Conservation (phyloP, 2,797 vertebrate species). For the Esox lucius region DNA sequence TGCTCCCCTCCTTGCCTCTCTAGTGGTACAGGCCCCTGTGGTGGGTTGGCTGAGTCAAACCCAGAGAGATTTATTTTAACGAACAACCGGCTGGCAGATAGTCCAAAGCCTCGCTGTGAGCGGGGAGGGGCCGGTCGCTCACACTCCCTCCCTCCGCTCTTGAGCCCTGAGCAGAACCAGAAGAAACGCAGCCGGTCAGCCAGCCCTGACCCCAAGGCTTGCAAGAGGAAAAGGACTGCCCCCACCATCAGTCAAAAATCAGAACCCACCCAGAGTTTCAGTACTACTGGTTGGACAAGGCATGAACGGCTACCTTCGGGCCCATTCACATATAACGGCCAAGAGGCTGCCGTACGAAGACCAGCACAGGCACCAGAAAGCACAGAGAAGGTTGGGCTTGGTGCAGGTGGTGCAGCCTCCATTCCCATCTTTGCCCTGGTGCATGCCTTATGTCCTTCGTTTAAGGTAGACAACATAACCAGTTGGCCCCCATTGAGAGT, state of each 20-base stretch:
- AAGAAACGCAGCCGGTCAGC: constrained; percentile 66
- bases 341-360: neutral
- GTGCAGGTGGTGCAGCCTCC: neutral
- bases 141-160: constrained; percentile 34
- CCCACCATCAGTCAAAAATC: neutral
- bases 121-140: constrained; percentile 26
- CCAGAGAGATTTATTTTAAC: neutral
- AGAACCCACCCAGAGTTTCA: neutral
- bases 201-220: constrained; percentile 42
- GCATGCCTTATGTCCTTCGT: neutral
- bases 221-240: constrained; percentile 58
- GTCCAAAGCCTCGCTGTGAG: neutral
- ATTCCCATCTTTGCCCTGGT: neutral
- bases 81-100: no score
- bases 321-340: constrained; percentile 4
- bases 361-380: neutral
- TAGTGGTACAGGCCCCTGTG: constrained; percentile 5
- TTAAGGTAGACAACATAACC: constrained; percentile 1
- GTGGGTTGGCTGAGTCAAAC: neutral
- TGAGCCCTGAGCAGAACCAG: constrained; percentile 24
- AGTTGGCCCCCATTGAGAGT: constrained; percentile 15
- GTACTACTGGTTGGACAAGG: constrained; percentile 8
- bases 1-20: neutral
- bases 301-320: neutral
- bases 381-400: neutral